These are phyloP conservation scores for Ophraella communa DNA, from an alignment of 2,888 invertebrate genomes.

Conservation along the genomic window DNA sequence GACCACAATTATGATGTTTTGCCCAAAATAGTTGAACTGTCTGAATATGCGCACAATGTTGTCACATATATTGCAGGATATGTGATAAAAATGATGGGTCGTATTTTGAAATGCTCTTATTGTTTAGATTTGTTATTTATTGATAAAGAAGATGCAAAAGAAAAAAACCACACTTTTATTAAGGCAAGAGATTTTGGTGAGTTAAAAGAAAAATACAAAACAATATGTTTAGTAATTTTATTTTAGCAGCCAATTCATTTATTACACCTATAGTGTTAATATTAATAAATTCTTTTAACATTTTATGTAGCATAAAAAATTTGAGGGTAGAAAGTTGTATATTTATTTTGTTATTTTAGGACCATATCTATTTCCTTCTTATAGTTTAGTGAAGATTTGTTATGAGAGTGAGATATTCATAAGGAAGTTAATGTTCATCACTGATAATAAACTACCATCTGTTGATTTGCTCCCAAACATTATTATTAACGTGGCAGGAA, in stretches of 20 bases:
- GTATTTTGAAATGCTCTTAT: background rate
- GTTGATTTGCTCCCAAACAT: too few relatives aligned
- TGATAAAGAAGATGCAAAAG: background rate
- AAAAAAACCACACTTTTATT: background rate
- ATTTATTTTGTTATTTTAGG: background rate
- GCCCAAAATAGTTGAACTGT: background rate
- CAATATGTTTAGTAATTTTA: too few relatives aligned
- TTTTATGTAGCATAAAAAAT: too few relatives aligned
- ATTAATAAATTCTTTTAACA: too few relatives aligned
- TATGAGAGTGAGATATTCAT: background rate
- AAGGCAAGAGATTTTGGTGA: slow-evolving; percentile 2
- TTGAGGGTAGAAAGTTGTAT: too few relatives aligned
- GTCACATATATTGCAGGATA: slow-evolving; percentile 9
- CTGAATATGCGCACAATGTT: slow-evolving; percentile 13
- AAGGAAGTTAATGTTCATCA: too few relatives aligned
- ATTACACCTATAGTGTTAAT: too few relatives aligned
- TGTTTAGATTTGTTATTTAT: background rate
- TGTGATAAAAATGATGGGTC: slow-evolving; percentile 8
- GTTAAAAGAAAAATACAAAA: background rate
- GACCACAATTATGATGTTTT: slow-evolving; percentile 12
- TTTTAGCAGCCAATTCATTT: too few relatives aligned
- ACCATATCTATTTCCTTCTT: background rate
- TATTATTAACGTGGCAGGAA: too few relatives aligned
- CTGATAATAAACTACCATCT: too few relatives aligned
- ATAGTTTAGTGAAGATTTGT: background rate